A percentile compares a stretch with the other conserved stretches of the same genome.
phyloP scores from a whole-genome alignment of 2,113 vertebrate genomes.

The Prionailurus bengalensis region DNA sequence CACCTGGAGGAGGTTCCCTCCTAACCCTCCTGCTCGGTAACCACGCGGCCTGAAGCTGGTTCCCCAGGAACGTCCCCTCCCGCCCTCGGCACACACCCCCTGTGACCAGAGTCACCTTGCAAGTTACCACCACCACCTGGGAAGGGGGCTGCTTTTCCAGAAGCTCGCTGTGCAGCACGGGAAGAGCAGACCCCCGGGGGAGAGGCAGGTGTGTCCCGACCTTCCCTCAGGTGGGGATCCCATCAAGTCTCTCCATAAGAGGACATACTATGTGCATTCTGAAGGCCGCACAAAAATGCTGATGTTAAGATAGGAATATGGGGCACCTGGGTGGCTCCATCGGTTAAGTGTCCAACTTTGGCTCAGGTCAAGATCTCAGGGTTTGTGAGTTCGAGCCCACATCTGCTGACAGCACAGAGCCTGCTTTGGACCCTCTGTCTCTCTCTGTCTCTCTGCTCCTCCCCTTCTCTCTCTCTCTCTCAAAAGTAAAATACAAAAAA shows the following conservation, averaged over 20 bases:
- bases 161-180: neutral
- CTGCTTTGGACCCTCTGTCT: too few relatives aligned
- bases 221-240: too few relatives aligned
- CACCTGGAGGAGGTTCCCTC: neutral
- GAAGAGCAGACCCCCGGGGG: neutral
- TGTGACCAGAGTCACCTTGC: fast-evolving
- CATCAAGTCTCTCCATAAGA: neutral
- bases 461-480: too few relatives aligned
- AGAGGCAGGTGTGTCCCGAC: neutral
- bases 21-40: neutral
- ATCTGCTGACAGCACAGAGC: too few relatives aligned
- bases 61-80: neutral
- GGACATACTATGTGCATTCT: neutral
- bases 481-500: too few relatives aligned
- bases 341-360: too few relatives aligned
- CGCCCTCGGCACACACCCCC: fast-evolving
- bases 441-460: too few relatives aligned
- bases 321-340: too few relatives aligned
- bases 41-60: fast-evolving
- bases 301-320: neutral
- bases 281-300: neutral
- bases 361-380: too few relatives aligned
- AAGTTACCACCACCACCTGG: neutral
- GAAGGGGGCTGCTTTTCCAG: neutral
- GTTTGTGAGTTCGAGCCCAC: too few relatives aligned